These are phyloP conservation scores for Cosmia trapezina DNA, from an alignment of 2,888 invertebrate species.

Conservation along the genomic window DNA sequence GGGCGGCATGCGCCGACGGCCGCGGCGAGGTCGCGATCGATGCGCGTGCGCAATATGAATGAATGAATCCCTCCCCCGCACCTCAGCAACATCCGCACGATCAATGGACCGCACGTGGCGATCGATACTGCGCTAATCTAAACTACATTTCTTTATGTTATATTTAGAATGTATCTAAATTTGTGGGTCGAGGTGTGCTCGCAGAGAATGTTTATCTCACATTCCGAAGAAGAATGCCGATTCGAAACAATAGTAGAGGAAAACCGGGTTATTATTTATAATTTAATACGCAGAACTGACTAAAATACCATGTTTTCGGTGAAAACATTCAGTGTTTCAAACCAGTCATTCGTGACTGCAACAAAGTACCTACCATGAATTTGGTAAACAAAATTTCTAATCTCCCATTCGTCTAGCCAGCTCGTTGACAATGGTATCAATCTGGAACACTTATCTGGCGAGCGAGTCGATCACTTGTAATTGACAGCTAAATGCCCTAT, in stretches of 20 bases:
- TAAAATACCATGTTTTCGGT: slow-evolving; percentile 24
- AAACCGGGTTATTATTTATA: slow-evolving; percentile 39
- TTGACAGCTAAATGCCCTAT: slow-evolving; percentile 85
- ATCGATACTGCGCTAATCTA: slow-evolving; percentile 77
- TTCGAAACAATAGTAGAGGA: slow-evolving; percentile 30
- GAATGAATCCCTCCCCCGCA: slow-evolving; percentile 79
- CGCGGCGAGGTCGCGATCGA: slow-evolving; percentile 75
- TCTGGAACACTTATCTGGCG: slow-evolving; percentile 65
- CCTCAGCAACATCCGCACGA: slow-evolving; percentile 74
- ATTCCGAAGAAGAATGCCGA: slow-evolving; percentile 35
- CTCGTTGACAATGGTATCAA: slow-evolving; percentile 68
- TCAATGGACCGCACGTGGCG: slow-evolving; percentile 87
- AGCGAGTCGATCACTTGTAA: slow-evolving; percentile 74
- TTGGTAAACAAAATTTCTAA: slow-evolving; percentile 44
- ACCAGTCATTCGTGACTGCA: neutral
- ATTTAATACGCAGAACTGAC: slow-evolving; percentile 18
- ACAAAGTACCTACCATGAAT: neutral
- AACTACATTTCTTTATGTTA: slow-evolving; percentile 55
- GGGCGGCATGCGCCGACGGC: slow-evolving; percentile 66
- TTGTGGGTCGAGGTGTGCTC: slow-evolving; percentile 29
- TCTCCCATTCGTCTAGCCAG: slow-evolving; percentile 49
- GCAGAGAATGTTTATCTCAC: slow-evolving; percentile 30
- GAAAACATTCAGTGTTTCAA: slow-evolving; percentile 11
- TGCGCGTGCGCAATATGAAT: slow-evolving; percentile 85
- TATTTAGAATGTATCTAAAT: slow-evolving; percentile 52